phyloP scores from a whole-genome alignment of 2,113 vertebrate species.

The Oryzias woworae region DNA sequence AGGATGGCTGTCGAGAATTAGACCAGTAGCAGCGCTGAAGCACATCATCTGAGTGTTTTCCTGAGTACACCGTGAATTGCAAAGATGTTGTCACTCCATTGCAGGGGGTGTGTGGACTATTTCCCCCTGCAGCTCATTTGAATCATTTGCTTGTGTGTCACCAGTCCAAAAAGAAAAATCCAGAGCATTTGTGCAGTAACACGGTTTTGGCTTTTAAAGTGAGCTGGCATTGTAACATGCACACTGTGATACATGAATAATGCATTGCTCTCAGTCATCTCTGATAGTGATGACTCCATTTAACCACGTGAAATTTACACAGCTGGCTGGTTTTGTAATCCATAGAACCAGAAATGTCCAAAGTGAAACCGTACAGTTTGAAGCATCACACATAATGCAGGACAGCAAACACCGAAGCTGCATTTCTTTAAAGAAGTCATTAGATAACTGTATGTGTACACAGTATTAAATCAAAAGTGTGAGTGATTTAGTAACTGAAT shows the following conservation, averaged over 20 bases:
- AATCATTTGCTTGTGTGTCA: constrained; percentile 25
- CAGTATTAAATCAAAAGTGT: too few species aligned
- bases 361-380: constrained; percentile 26
- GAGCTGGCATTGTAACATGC: constrained; percentile 32
- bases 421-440: too few species aligned
- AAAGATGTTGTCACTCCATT: constrained; percentile 25
- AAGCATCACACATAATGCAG: constrained; percentile 7
- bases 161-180: constrained; percentile 17
- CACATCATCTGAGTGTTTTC: constrained; percentile 29
- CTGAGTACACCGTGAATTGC: constrained; percentile 25
- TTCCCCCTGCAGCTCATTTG: constrained; percentile 21
- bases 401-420: neutral
- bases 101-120: constrained; percentile 30
- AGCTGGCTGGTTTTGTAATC: constrained; percentile 39
- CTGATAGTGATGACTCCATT: constrained; percentile 45
- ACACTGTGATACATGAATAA: constrained; percentile 39
- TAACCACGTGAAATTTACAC: constrained; percentile 45
- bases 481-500: too few species aligned
- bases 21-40: constrained; percentile 28
- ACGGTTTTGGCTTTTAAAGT: constrained; percentile 34
- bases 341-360: constrained; percentile 27
- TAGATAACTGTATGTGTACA: too few species aligned
- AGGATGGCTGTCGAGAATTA: constrained; percentile 29
- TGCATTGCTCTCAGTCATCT: constrained; percentile 26
- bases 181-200: constrained; percentile 1